phyloP scores from a whole-genome alignment of 2,797 vertebrate species.

The Anguilla pacifica region DNA sequence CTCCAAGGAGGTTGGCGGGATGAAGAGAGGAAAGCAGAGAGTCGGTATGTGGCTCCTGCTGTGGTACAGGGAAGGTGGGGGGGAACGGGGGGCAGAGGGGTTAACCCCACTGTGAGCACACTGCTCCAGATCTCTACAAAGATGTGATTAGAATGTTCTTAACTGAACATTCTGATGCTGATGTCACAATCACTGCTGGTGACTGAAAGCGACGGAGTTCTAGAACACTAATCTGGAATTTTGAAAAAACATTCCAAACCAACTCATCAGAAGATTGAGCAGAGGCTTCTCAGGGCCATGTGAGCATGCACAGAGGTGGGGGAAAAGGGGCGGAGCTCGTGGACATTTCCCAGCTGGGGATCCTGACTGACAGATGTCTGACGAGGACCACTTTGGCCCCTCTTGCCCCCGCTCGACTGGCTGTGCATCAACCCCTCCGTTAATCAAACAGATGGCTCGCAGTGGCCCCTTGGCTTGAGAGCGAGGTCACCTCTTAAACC shows the following conservation, averaged over 20 bases:
- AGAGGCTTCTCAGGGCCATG: background rate
- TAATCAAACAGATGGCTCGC: conserved; percentile 24
- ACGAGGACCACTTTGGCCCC: background rate
- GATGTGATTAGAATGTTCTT: too few relatives aligned
- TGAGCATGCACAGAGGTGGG: background rate
- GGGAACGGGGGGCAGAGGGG: background rate
- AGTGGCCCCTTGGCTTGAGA: background rate
- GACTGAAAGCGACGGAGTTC: too few relatives aligned
- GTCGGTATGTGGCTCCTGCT: background rate
- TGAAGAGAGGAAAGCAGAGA: background rate
- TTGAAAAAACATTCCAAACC: too few relatives aligned
- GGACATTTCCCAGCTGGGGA: conserved; percentile 11
- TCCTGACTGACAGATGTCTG: conserved; percentile 26
- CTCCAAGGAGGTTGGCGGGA: background rate
- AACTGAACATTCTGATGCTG: too few relatives aligned
- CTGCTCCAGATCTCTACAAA: background rate
- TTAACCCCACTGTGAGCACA: background rate
- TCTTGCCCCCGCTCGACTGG: background rate
- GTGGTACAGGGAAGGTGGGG: background rate
- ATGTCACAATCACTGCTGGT: too few relatives aligned
- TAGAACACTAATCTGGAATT: too few relatives aligned
- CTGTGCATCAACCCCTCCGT: background rate
- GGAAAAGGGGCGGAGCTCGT: background rate
- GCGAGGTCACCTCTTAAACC: background rate
- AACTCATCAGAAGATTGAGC: too few relatives aligned